phyloP scores from a whole-genome alignment of 2,113 vertebrate genomes.

The Anas platyrhynchos region DNA sequence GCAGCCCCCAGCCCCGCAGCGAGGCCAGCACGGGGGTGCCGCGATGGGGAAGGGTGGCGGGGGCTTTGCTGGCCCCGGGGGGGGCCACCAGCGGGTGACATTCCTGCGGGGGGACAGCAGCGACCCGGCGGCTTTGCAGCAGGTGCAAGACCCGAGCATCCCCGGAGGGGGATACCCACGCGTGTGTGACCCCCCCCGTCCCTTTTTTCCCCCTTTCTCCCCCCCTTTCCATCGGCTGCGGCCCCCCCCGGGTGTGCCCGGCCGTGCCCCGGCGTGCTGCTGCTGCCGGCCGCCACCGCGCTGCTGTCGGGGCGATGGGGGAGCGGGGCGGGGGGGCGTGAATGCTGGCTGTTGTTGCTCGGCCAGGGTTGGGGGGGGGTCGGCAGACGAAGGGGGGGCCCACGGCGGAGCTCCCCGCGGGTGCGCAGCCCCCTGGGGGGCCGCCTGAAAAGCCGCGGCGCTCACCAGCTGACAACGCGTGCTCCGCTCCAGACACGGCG shows the following conservation, averaged over 20 bases:
- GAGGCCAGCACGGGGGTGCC: neutral
- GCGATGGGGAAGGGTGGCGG: neutral
- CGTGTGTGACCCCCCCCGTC: neutral
- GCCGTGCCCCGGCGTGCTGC: conserved; percentile 67
- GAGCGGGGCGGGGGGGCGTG: conserved; percentile 40
- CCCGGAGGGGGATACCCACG: neutral
- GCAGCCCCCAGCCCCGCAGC: neutral
- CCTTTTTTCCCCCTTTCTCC: neutral
- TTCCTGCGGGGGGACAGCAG: neutral
- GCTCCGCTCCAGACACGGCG: conserved; percentile 89
- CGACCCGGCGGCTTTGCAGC: neutral
- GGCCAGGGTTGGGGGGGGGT: conserved; percentile 51
- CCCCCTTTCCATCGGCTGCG: conserved; percentile 15
- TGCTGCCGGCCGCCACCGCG: conserved; percentile 73
- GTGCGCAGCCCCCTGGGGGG: conserved; percentile 86
- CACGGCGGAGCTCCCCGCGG: conserved; percentile 71
- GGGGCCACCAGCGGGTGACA: neutral
- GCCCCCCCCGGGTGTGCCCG: conserved; percentile 62
- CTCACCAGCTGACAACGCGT: conserved; percentile 99
- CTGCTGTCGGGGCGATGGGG: conserved; percentile 74
- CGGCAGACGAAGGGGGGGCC: conserved; percentile 47
- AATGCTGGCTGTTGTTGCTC: conserved; percentile 67
- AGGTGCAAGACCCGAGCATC: neutral
- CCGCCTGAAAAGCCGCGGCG: conserved; percentile 84
- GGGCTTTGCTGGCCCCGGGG: neutral